Base-by-base conservation (phyloP, 2,888 invertebrate genomes). In the Physocephala rufipes region DNA sequence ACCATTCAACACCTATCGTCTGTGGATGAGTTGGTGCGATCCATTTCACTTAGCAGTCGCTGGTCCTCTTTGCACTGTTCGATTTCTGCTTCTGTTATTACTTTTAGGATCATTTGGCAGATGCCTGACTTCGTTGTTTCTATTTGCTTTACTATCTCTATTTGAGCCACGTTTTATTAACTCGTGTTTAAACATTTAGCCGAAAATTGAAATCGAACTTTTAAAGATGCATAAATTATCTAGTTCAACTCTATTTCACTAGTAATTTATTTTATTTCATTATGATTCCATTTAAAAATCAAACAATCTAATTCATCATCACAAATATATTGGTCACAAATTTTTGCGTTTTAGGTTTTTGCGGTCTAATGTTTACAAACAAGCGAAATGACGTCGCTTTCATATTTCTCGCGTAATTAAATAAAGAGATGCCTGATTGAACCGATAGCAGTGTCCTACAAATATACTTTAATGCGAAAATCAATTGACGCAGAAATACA, bases 301-400 rank as follows among this genome's bases (percentile, higher is more conserved):
- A 53, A 53, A 36, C 36, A 30, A 66, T 51, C 28, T 53, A 13
- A 15, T 19, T 30, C 43, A 19, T 15, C 51, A 19, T 47, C 26
- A 13, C 45, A 28, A 58, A 61, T 49, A 67, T 24, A 30, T 15
- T 13, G 47, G 43, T 59, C 26, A 28, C 49, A 47, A 47, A 61
- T 9, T 36, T 68, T 24, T 68, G 68, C 68, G 68, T 68, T 68
- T 68, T 49, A 68, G 36, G 61, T 68, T 68, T 68, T 36, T 61
- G 36, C 36, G 36, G 59, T 55, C 24, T 68, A 55, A 67, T 67
- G 68, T 68, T 68, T 68, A 68, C 68, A 68, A 68, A 68, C 68
- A 68, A 68, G 36, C 30, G 21, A 61, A 68, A 68, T 68, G 68
- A 68, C 62, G 68, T 68, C 68, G 68, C n/a, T 68, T 43, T 36